phyloP scores from a whole-genome alignment of 2,888 invertebrate species.

The Onthophagus sagittarius region DNA sequence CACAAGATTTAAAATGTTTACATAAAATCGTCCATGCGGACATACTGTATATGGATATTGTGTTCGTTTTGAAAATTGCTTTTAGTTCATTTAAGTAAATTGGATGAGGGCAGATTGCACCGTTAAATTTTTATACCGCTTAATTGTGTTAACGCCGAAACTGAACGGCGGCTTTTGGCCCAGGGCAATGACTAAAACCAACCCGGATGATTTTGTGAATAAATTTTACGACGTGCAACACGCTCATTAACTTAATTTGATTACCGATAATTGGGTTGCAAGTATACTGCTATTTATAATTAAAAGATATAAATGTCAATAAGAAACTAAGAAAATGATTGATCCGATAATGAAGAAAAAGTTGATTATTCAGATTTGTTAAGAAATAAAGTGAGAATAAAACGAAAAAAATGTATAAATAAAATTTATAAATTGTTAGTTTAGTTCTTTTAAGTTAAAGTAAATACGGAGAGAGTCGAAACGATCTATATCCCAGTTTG shows the following conservation, averaged over 20 bases:
- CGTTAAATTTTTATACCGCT: constrained; percentile 9
- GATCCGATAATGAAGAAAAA: no score
- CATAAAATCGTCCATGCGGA: no score
- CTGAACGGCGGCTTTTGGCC: background rate
- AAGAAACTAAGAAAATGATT: background rate
- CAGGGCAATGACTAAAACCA: background rate
- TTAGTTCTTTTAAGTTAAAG: background rate
- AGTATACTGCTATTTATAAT: background rate
- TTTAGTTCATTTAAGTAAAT: background rate
- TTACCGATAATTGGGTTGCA: background rate
- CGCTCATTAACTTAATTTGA: constrained; percentile 8
- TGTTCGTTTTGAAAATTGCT: no score
- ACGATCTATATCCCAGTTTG: background rate
- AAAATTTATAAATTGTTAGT: background rate
- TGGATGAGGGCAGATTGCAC: background rate
- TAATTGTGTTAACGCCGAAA: constrained; percentile 11
- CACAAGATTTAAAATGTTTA: no score
- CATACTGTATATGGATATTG: no score
- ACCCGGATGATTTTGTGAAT: background rate
- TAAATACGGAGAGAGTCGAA: background rate
- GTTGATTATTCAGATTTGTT: no score
- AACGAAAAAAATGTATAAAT: no score
- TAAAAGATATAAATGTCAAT: background rate
- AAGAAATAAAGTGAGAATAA: no score
- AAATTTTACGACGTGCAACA: constrained; percentile 1